These are phyloP conservation scores for Lathamus discolor DNA, from an alignment of 2,113 vertebrate genomes.

Conservation along the genomic window DNA sequence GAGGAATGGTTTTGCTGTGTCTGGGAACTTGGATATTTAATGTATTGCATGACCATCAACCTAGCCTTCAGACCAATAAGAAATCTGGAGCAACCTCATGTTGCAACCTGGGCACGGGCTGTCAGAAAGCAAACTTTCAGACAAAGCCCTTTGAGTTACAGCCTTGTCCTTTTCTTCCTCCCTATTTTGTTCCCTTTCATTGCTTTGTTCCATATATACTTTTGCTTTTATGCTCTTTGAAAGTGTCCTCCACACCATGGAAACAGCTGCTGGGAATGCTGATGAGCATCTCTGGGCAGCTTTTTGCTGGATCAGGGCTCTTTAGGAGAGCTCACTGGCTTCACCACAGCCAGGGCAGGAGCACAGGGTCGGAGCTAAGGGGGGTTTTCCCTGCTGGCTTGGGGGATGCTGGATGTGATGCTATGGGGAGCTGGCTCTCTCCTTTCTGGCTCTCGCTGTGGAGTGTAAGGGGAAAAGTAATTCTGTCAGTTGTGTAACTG, in stretches of 20 bases:
- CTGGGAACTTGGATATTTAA: background rate
- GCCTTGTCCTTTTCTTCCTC: background rate
- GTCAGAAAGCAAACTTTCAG: background rate
- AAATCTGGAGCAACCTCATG: background rate
- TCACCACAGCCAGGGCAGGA: accelerated
- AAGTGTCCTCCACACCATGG: background rate
- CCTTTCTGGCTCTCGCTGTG: background rate
- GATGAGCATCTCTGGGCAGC: background rate
- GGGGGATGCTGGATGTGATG: background rate
- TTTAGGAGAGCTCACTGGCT: accelerated
- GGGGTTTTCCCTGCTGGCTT: accelerated
- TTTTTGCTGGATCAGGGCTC: accelerated
- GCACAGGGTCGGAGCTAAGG: accelerated
- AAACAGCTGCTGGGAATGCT: background rate
- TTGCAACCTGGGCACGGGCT: background rate
- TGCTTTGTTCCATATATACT: background rate
- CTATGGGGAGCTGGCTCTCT: accelerated
- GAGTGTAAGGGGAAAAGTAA: background rate
- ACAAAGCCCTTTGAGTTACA: background rate
- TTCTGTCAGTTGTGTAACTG: background rate
- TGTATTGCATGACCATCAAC: background rate
- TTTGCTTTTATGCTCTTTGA: background rate
- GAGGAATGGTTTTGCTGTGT: background rate
- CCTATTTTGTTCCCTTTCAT: background rate
- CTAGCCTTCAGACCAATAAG: background rate